Evolutionary conservation across 2,797 vertebrate species (phyloP).

Genomic region (Epinephelus coioides): DNA sequence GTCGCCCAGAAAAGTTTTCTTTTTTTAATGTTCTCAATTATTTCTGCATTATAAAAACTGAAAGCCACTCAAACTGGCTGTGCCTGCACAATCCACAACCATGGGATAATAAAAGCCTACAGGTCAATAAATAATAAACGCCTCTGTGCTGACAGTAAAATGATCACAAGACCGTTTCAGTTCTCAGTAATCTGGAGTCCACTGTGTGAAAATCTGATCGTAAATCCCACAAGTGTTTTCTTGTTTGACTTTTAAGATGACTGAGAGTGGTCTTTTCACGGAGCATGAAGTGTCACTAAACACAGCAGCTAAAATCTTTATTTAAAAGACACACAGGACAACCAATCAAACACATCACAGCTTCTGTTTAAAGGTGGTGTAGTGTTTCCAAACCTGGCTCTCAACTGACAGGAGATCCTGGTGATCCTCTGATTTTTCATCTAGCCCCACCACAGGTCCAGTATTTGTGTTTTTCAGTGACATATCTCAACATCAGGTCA

Average conservation of each 20-base stretch:
- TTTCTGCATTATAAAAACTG: slow-evolving; percentile 47
- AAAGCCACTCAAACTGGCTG: slow-evolving; percentile 30
- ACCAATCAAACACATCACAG: too few species aligned
- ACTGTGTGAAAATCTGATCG: slow-evolving; percentile 19
- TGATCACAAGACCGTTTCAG: slow-evolving; percentile 17
- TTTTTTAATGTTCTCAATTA: slow-evolving; percentile 64
- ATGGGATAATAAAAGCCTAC: slow-evolving; percentile 36
- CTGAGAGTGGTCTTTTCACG: neutral
- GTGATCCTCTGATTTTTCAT: too few species aligned
- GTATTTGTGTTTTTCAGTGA: too few species aligned
- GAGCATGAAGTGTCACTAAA: neutral
- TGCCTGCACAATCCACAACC: neutral
- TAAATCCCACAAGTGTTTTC: slow-evolving; percentile 36
- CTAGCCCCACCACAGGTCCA: too few species aligned
- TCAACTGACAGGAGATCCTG: too few species aligned
- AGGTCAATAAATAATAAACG: slow-evolving; percentile 54
- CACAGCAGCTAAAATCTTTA: neutral
- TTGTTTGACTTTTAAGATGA: slow-evolving; percentile 11
- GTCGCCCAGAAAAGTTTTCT: slow-evolving; percentile 36
- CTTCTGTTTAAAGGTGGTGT: neutral
- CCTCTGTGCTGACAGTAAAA: slow-evolving; percentile 51
- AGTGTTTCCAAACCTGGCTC: neutral
- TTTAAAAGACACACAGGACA: neutral
- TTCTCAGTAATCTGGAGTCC: slow-evolving; percentile 39
- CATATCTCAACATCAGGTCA: too few species aligned